Evolutionary conservation across 2,888 invertebrate species (phyloP).

Genomic region (Sinelater perroti): DNA sequence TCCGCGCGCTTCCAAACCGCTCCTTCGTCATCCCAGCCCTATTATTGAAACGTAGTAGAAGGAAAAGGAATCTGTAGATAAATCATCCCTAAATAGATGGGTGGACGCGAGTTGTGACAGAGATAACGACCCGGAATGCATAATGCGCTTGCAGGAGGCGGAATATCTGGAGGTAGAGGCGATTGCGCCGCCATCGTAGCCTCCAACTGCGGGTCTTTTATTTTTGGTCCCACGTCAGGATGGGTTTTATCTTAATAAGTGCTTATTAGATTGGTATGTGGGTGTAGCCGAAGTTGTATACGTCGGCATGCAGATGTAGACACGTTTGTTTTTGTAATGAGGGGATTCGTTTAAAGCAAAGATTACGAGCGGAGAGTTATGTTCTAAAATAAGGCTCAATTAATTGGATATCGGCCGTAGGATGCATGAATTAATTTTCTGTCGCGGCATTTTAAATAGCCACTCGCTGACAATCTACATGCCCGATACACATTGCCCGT

Average conservation of each 20-base stretch:
- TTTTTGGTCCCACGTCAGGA: constrained; percentile 15
- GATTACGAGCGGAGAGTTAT: not conserved
- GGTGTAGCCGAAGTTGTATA: constrained; percentile 28
- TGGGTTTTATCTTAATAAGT: constrained; percentile 28
- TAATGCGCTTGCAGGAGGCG: constrained; percentile 29
- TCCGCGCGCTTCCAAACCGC: not conserved
- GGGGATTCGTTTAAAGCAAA: constrained; percentile 1
- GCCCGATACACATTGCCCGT: too few species aligned
- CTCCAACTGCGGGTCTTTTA: constrained; percentile 21
- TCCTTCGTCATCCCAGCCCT: constrained; percentile 9
- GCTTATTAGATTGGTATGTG: constrained; percentile 28
- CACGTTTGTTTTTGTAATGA: constrained; percentile 6
- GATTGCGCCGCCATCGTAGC: constrained; percentile 17
- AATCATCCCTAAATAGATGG: constrained; percentile 39
- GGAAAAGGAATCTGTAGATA: constrained; percentile 33
- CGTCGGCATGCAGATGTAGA: constrained; percentile 18
- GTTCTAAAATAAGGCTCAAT: too few species aligned
- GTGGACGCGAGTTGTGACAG: constrained; percentile 35
- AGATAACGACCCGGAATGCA: constrained; percentile 35
- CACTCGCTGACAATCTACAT: too few species aligned
- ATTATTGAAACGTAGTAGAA: constrained; percentile 34
- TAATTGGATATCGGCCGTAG: too few species aligned
- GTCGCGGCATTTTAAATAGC: too few species aligned
- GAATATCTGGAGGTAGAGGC: constrained; percentile 26
- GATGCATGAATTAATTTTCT: too few species aligned